Conservation (phyloP, 2,797 vertebrate species). For the Tolypeutes matacus region DNA sequence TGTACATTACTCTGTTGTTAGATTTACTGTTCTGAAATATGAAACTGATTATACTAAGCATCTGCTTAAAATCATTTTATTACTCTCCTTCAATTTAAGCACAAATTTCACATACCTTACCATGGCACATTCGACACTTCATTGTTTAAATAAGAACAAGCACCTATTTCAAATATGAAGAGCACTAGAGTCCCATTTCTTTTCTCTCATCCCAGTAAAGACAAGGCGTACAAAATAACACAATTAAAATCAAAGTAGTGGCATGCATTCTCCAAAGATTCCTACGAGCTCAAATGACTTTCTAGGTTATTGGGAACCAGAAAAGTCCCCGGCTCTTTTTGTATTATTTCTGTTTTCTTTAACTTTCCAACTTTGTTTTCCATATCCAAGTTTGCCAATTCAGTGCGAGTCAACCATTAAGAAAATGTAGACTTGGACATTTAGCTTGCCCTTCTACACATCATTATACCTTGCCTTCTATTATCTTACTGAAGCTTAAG, state of each 20-base stretch:
- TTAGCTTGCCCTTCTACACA: rapidly evolving
- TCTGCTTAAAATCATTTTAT: neutral
- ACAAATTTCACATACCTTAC: neutral
- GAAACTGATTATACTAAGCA: neutral
- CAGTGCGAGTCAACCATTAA: neutral
- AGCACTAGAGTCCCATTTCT: neutral
- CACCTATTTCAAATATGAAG: neutral
- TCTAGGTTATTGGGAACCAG: neutral
- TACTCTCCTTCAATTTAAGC: neutral
- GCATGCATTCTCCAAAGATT: neutral
- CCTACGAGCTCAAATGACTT: neutral
- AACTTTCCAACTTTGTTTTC: neutral
- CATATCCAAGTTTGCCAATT: neutral
- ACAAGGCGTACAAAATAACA: neutral
- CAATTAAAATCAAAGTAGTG: neutral
- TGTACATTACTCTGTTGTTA: neutral
- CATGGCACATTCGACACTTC: neutral
- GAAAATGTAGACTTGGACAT: rapidly evolving
- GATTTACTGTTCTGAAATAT: neutral
- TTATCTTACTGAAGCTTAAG: rapidly evolving
- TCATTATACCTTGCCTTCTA: neutral
- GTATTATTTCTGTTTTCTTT: neutral
- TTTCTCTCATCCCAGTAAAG: neutral
- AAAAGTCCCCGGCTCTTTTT: neutral
- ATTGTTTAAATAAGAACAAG: neutral